Conservation (phyloP, 2,888 invertebrate species). For the Oscheius onirici region DNA sequence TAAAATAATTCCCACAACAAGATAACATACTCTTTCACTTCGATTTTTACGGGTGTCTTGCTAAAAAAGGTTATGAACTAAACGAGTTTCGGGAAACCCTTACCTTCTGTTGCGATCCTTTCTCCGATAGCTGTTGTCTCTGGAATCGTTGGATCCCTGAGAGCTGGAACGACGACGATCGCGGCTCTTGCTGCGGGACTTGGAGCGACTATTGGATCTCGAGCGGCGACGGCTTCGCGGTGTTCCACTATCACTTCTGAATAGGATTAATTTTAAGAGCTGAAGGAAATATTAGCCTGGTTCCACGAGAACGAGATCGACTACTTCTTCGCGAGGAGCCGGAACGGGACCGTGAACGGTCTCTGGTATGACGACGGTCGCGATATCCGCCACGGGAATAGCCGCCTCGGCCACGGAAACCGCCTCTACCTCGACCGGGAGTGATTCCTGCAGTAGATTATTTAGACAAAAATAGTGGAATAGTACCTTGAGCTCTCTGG, state of each 20-base stretch:
- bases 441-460: conserved; percentile 6
- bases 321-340: conserved; percentile 24
- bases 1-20: no score
- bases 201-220: conserved; percentile 19
- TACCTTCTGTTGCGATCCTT: conserved; percentile 7
- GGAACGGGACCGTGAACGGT: conserved; percentile 18
- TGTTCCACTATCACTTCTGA: background rate
- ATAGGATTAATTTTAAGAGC: no score
- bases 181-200: conserved; percentile 4
- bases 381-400: conserved; percentile 16
- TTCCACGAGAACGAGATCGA: conserved; percentile 17
- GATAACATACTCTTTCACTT: background rate
- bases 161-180: conserved; percentile 5
- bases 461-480: no score
- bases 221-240: conserved; percentile 3
- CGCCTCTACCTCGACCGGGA: conserved; percentile 18
- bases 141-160: background rate
- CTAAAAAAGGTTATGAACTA: background rate
- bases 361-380: conserved; percentile 14
- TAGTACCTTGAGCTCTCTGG: conserved; percentile 26
- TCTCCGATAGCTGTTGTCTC: background rate
- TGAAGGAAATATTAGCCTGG: no score
- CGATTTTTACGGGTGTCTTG: background rate
- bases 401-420: conserved; percentile 12
- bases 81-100: background rate